Evolutionary conservation across 2,888 invertebrate genomes (phyloP), one percentile per base, ranked within the genome.

Genomic region (Philhelius pedissequus): DNA sequence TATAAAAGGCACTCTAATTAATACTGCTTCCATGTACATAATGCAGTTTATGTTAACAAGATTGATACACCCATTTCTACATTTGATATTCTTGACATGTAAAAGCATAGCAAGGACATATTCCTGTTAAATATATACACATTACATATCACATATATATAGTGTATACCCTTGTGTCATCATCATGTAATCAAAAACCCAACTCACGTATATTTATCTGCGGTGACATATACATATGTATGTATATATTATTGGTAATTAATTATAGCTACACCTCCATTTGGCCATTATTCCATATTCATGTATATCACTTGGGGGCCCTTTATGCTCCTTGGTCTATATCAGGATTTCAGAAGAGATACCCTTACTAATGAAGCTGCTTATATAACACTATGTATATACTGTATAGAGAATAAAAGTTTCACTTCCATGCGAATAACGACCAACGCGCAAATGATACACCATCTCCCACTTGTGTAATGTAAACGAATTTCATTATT

Each of bases 401-500:
- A 4, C 4, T 11, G 35, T 13, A 32, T n/a, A 9, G 1, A 30
- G 3, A 35, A 25, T 48, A 20, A 43, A 30, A 22, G 76, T 52
- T 54, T 60, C n/a, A n/a, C 20, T 48, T 45, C 38, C 68, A 56
- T 62, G 73, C 68, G 64, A 58, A 66, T 32, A 66, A 70, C 18
- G 43, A 43, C 62, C 30, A 43, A 43, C 18, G 9, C 25, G 15
- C 45, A 64, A 30, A 40, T 68, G 54, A 9, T 32, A 45, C 13
- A 30, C 38, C 62, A 73, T 54, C 32, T 11, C 52, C 35, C 73
- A 25, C 48, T 56, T 38, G 62, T 62, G 62, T 64, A 75, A 75
- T 64, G 69, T 56, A 50, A 40, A 69, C 75, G 69, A 69, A 66
- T 79, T 79, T 79, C 74, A 83, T 79, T 70, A 79, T 66, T 64